These are phyloP conservation scores for Hypena proboscidalis DNA, from an alignment of 2,888 invertebrate species.

Conservation along the genomic window DNA sequence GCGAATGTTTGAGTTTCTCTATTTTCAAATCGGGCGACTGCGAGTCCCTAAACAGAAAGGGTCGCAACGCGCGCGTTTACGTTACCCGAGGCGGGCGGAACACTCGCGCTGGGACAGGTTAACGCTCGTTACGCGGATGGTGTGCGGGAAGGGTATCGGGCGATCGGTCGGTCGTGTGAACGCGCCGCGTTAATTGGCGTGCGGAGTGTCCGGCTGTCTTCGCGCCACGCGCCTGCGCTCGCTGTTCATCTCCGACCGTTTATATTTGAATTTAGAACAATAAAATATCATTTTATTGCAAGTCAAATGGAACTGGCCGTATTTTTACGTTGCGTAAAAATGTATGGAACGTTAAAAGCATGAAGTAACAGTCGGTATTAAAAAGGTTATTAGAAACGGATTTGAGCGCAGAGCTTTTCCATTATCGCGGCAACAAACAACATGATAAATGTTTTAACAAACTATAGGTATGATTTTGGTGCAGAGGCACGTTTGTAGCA, in stretches of 20 bases:
- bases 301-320: slow-evolving; percentile 25
- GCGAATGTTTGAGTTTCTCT: slow-evolving; percentile 82
- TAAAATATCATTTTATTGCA: slow-evolving; percentile 53
- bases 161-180: slow-evolving; percentile 70
- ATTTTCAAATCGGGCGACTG: slow-evolving; percentile 77
- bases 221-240: slow-evolving; percentile 72
- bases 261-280: slow-evolving; percentile 66
- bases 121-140: slow-evolving; percentile 54
- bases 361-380: slow-evolving; percentile 27
- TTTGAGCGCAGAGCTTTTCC: slow-evolving; percentile 19
- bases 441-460: slow-evolving; percentile 20
- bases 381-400: slow-evolving; percentile 22
- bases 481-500: slow-evolving; percentile 48
- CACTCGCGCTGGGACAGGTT: slow-evolving; percentile 48
- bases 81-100: slow-evolving; percentile 47
- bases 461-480: slow-evolving; percentile 36
- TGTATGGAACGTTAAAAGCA: slow-evolving; percentile 30
- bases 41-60: slow-evolving; percentile 53
- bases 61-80: slow-evolving; percentile 60
- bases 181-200: slow-evolving; percentile 80
- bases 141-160: slow-evolving; percentile 58
- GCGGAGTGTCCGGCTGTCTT: slow-evolving; percentile 75
- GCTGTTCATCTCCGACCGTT: slow-evolving; percentile 58
- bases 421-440: slow-evolving; percentile 16
- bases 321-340: slow-evolving; percentile 32